Base-by-base conservation (phyloP, 1,140 invertebrate species). In the Latrodectus geometricus region DNA sequence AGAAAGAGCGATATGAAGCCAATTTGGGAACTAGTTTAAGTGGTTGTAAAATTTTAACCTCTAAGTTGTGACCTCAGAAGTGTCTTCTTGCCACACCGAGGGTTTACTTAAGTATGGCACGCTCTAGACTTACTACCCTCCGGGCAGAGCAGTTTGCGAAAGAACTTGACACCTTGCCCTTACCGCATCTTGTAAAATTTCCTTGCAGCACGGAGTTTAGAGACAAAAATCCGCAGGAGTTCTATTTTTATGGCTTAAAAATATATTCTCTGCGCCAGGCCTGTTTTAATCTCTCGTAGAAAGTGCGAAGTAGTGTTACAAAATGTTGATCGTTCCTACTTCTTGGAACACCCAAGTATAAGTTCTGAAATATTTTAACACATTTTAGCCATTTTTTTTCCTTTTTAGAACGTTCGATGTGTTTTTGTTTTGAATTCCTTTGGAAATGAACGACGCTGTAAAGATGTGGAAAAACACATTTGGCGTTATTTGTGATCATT, bases 141-240 rank as follows among this genome's bases (percentile, higher is more conserved):
- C 23, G 23, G 17, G 56, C 35, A 23, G 49, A 23, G 21, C 23
- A 15, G 61, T 78, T 78, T 78, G 76, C 76, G 61, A 35, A 78
- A 78, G 76, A 76, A 78, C 76, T 78, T 50, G 76, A 78, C 76
- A 78, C 61, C n/a, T 66, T 68, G 76, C 76, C 35, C 61, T 68
- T 66, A 66, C 61, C 61, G 8, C 74, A 20, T 76, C 73, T 52
- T 61, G 54, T 17, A 14, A 14, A 20, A n/a, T 17, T 74, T 48
- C 17, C 20, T 11, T 50, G 17, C 17, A 49, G 54, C 54, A 4
- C 11, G 17, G 35, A 9, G n/a, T 21, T 75, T 17, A 52, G 20
- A 52, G 23, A n/a, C 15, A 12, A 12, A 23, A 69, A 79, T 14
- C 77, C 15, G 14, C 65, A 61, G 77, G 77, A 49, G 65, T 79